Base-by-base conservation (phyloP, 2,888 invertebrate species). In the Rhamnusium bicolor region DNA sequence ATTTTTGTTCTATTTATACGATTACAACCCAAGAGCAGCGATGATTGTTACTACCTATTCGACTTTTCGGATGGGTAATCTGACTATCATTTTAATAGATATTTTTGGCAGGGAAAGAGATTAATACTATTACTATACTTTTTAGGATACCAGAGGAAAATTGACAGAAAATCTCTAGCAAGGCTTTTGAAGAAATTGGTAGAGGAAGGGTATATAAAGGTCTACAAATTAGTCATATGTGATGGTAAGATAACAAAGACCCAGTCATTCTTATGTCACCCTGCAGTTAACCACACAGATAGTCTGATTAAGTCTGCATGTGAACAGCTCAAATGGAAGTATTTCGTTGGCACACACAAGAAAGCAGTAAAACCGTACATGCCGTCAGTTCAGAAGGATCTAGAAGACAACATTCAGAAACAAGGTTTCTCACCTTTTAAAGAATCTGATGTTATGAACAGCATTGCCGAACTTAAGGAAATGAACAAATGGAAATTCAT, bases 131-230 rank as follows among this genome's bases (percentile, higher is more conserved):
- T 24, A 24, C 6, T 24, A 56, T 68, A 16, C 8, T 60, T 79
- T 77, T 49, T 16, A 85, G 91, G 91, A 0, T 88, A 89, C 60
- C 85, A 89, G 5, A 90, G 90, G 0, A 90, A 87, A 69, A 90
- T 92, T 56, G 94, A 94, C 83, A 91, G 90, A 74, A 93, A 92
- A 83, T 92, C 94, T 0, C 82, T 95, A 21, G 83, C 89, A 6
- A 89, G 94, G 14, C 84, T 95, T 14, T 83, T 94, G 18, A 87
- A 88, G 21, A 89, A 90, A 69, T 86, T 95, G 71, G 89, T 90
- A 0, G 86, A 87, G 67, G 91, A 92, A 56, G 91, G 92, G 8
- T 89, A 91, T 69, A 86, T 93, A 5, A 91, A 91, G 84, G 87
- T 90, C 16, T 89, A 90, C 18, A 88, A 89, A 83, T 80, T 91